phyloP scores from a whole-genome alignment of 2,113 vertebrate species.

The Ceyx melanurus region DNA sequence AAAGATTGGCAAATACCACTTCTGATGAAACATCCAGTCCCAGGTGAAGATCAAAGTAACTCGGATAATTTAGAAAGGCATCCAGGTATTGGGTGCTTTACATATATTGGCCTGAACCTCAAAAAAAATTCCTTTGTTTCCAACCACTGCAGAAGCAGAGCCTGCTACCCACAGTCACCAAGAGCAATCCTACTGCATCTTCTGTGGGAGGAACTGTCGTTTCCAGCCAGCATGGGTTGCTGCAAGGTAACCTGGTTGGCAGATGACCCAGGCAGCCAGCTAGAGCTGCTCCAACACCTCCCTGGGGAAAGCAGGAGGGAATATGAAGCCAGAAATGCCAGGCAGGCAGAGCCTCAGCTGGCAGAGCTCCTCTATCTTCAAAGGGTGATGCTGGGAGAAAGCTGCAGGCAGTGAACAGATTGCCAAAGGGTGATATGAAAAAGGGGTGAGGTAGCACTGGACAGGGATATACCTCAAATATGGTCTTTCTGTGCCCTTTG shows the following conservation, averaged over 20 bases:
- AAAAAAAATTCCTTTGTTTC: neutral
- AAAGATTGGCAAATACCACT: neutral
- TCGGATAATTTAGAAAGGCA: neutral
- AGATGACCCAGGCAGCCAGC: neutral
- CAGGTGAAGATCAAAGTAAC: neutral
- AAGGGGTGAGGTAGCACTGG: neutral
- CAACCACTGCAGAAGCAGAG: neutral
- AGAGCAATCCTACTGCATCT: neutral
- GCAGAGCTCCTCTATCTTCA: neutral
- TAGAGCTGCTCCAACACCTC: neutral
- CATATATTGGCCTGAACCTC: neutral
- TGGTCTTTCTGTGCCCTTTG: neutral
- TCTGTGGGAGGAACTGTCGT: neutral
- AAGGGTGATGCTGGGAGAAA: neutral
- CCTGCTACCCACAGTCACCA: neutral
- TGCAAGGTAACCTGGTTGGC: neutral
- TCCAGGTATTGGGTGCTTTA: neutral
- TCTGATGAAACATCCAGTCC: neutral
- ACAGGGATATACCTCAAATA: neutral
- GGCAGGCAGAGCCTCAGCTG: neutral
- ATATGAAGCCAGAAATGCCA: neutral
- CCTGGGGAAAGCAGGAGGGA: neutral
- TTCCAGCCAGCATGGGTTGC: neutral
- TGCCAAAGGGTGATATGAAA: neutral
- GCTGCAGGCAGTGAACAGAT: neutral